Conservation (phyloP, 2,888 invertebrate genomes). For the Drosophila helvetica region DNA sequence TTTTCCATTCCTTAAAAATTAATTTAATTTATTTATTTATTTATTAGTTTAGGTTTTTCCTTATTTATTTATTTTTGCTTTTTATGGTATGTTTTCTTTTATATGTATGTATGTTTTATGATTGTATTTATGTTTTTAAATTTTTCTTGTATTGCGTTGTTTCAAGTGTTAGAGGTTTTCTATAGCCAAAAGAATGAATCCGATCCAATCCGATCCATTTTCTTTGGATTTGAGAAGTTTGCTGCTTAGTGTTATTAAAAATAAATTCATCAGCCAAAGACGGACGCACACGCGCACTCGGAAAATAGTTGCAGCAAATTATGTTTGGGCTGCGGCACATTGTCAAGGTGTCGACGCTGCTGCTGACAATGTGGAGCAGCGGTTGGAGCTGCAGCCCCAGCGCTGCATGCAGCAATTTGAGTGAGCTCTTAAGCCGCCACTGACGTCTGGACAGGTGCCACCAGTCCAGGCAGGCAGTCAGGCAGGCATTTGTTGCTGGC, state of each 20-base stretch:
- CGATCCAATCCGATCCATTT: not conserved
- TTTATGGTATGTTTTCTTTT: no score
- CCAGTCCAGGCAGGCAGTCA: conserved; percentile 21
- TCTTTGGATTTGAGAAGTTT: not conserved
- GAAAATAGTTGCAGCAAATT: conserved; percentile 59
- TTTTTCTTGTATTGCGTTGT: no score
- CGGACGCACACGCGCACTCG: not conserved
- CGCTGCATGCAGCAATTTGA: conserved; percentile 5
- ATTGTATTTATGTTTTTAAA: no score
- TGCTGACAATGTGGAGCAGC: conserved; percentile 63
- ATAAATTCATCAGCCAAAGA: conserved; percentile 50
- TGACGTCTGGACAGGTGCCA: conserved; percentile 72
- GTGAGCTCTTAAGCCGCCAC: conserved; percentile 67
- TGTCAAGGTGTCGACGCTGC: conserved; percentile 55
- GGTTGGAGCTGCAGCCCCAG: not conserved
- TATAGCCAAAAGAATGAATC: not conserved
- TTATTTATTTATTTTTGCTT: no score
- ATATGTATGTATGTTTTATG: no score
- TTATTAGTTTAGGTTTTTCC: no score
- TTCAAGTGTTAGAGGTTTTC: no score
- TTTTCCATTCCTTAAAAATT: no score
- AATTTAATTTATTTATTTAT: no score
- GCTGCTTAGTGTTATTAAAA: conserved; percentile 58
- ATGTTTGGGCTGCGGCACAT: conserved; percentile 54
- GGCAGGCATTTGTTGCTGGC: conserved; percentile 31